Evolutionary conservation across 1,140 invertebrate species (phyloP).

Genomic region (Papilio polytes): DNA sequence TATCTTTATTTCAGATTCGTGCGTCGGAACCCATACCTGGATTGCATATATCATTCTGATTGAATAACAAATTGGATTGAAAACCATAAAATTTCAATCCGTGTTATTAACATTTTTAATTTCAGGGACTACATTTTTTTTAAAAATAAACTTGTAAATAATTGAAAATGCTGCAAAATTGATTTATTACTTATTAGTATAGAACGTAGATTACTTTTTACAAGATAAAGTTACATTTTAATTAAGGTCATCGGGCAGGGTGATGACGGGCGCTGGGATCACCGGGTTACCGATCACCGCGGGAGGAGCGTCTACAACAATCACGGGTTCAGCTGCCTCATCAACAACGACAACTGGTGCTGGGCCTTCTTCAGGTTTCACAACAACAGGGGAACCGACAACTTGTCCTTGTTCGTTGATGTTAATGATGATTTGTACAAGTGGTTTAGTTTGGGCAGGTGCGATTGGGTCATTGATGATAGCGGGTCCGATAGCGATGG

Average conservation of each 20-base stretch:
- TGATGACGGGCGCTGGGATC: conserved; percentile 16
- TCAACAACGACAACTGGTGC: neutral
- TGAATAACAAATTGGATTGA: neutral
- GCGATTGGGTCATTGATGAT: conserved; percentile 41
- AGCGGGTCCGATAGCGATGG: conserved; percentile 36
- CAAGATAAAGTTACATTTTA: neutral
- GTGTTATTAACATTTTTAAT: neutral
- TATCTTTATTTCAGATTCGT: neutral
- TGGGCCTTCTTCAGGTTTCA: conserved; percentile 26
- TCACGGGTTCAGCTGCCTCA: conserved; percentile 6
- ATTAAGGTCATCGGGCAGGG: conserved; percentile 12
- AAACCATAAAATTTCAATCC: neutral
- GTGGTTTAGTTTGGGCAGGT: conserved; percentile 29
- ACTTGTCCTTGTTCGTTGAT: conserved; percentile 42
- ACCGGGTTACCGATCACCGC: conserved; percentile 14
- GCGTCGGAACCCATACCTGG: neutral
- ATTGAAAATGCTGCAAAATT: neutral
- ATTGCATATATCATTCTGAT: neutral
- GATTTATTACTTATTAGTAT: neutral
- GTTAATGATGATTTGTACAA: conserved; percentile 53
- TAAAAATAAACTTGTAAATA: neutral
- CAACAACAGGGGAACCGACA: conserved; percentile 30
- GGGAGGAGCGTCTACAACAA: conserved; percentile 15
- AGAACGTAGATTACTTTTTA: neutral
- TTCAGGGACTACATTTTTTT: neutral